These are phyloP conservation scores for Xyrauchen texanus DNA, from an alignment of 2,113 vertebrate genomes.

Conservation along the genomic window DNA sequence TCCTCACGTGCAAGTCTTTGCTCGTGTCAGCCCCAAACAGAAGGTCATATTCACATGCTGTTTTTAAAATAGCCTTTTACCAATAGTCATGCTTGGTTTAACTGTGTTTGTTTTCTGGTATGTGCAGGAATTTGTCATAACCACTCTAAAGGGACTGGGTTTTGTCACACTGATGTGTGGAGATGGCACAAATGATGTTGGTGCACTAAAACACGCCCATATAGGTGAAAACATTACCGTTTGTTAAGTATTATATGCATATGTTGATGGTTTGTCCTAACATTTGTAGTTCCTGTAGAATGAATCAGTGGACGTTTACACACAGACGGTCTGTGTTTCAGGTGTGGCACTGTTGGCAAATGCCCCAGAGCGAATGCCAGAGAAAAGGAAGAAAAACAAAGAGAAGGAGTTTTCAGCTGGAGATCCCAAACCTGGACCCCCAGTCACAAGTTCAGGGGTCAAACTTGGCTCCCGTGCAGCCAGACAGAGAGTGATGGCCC, in stretches of 20 bases:
- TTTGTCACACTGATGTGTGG: conserved; percentile 95
- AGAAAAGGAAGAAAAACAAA: conserved; percentile 73
- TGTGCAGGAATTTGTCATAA: conserved; percentile 91
- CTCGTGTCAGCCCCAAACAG: conserved; percentile 80
- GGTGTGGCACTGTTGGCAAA: conserved; percentile 92
- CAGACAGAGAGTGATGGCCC: conserved; percentile 80
- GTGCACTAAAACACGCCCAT: conserved; percentile 92
- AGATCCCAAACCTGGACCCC: conserved; percentile 59
- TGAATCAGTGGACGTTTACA: too few species aligned
- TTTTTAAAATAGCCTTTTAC: not conserved
- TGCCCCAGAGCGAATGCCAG: conserved; percentile 82
- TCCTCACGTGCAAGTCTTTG: conserved; percentile 76
- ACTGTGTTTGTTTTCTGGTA: not conserved
- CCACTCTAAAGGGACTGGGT: conserved; percentile 89
- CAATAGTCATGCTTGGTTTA: too few species aligned
- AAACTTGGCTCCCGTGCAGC: conserved; percentile 79
- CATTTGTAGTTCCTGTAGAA: too few species aligned
- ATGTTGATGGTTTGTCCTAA: too few species aligned
- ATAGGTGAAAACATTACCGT: conserved; percentile 79
- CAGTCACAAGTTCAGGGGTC: conserved; percentile 57
- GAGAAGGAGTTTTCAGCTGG: conserved; percentile 72
- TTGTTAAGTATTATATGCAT: too few species aligned
- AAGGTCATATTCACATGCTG: conserved; percentile 63
- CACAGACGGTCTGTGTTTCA: conserved; percentile 51
- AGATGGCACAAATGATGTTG: conserved; percentile 95